These are phyloP conservation scores for Onychomys torridus DNA, from an alignment of 2,797 vertebrate genomes.

Conservation along the genomic window DNA sequence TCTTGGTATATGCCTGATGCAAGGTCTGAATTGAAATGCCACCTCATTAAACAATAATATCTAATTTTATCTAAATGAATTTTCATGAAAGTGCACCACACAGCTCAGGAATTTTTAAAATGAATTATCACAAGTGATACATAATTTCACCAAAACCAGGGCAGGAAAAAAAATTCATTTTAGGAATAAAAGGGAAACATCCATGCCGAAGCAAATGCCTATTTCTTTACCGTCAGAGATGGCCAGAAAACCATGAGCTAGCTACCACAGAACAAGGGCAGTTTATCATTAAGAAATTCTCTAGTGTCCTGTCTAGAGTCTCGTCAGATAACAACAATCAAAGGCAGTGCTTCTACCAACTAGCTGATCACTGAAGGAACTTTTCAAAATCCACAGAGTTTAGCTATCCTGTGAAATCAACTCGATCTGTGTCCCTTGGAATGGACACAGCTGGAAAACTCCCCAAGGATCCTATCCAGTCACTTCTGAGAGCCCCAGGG, in stretches of 20 bases:
- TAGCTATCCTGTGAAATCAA: background rate
- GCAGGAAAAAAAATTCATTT: slow-evolving; percentile 86
- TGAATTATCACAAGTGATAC: slow-evolving; percentile 92
- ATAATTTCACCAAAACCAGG: slow-evolving; percentile 91
- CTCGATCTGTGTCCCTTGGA: background rate
- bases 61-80: slow-evolving; percentile 94
- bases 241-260: slow-evolving; percentile 54
- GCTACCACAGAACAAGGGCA: slow-evolving; percentile 71
- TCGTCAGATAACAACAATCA: slow-evolving; percentile 51
- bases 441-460: background rate
- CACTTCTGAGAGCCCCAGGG: background rate
- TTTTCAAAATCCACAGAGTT: background rate
- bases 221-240: slow-evolving; percentile 76
- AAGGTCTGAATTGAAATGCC: slow-evolving; percentile 93
- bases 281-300: slow-evolving; percentile 69
- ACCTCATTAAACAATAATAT: slow-evolving; percentile 94
- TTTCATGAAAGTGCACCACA: slow-evolving; percentile 92
- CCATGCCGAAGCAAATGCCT: slow-evolving; percentile 84
- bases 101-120: slow-evolving; percentile 93
- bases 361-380: background rate
- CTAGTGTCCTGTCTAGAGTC: slow-evolving; percentile 39
- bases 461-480: background rate
- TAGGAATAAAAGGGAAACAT: slow-evolving; percentile 88
- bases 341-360: background rate
- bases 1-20: slow-evolving; percentile 92